These are phyloP conservation scores for Rhinoptilus africanus DNA, from an alignment of 2,113 vertebrate species.

Conservation along the genomic window DNA sequence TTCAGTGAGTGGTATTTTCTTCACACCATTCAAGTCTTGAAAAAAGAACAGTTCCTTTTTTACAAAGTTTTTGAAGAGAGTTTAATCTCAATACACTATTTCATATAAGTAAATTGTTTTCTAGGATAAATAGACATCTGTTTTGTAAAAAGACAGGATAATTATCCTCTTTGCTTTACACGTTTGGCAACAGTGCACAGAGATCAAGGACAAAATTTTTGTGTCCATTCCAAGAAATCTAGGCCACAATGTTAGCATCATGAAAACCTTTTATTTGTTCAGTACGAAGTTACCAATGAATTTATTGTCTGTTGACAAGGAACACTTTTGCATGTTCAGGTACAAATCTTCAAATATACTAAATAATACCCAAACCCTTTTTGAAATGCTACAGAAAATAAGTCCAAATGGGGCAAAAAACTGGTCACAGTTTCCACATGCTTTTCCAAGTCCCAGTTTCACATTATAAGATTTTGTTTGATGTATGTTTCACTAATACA, in stretches of 20 bases:
- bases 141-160: not conserved
- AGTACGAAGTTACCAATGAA: not conserved
- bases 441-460: not conserved
- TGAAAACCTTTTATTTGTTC: not conserved
- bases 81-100: not conserved
- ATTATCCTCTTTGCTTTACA: not conserved
- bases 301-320: not conserved
- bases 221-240: not conserved
- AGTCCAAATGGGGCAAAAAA: not conserved
- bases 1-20: not conserved
- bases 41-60: not conserved
- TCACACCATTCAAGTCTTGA: not conserved
- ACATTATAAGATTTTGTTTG: not conserved
- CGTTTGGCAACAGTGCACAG: not conserved
- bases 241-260: not conserved
- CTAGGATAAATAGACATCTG: not conserved
- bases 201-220: not conserved
- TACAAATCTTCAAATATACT: not conserved
- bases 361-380: not conserved
- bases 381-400: not conserved
- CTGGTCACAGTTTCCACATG: fast-evolving
- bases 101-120: not conserved
- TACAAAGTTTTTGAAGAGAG: not conserved
- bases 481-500: not conserved
- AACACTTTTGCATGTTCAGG: not conserved